Conservation (phyloP, 2,113 vertebrate genomes). For the Protobothrops mucrosquamatus region DNA sequence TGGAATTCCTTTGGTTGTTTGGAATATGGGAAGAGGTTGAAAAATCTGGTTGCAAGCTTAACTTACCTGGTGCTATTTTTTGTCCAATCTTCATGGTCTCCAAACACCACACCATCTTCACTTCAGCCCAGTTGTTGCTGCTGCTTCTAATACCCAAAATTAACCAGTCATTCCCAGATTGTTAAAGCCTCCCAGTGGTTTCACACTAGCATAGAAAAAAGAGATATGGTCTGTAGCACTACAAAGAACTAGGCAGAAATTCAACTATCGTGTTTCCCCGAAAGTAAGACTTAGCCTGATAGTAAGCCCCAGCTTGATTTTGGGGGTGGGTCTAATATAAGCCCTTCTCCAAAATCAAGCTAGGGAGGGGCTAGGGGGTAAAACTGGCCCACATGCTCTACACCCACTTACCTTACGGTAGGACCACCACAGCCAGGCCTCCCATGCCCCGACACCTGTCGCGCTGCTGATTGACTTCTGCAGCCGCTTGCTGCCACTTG, state of each 20-base stretch:
- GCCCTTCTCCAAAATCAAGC: no score
- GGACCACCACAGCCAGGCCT: no score
- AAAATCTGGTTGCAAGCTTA: not conserved
- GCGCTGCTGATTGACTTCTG: no score
- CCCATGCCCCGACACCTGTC: no score
- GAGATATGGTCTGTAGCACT: not conserved
- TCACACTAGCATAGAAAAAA: not conserved
- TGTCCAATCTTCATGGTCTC: not conserved
- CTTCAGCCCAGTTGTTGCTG: not conserved
- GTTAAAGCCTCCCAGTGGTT: not conserved
- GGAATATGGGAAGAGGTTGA: not conserved
- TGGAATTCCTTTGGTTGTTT: not conserved
- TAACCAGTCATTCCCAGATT: not conserved
- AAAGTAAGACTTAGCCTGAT: no score
- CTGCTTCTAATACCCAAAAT: not conserved
- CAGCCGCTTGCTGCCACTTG: no score
- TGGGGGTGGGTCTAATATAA: no score
- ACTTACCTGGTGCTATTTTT: not conserved
- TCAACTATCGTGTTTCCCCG: not conserved
- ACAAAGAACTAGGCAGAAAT: not conserved
- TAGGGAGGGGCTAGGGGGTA: no score
- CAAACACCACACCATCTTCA: not conserved
- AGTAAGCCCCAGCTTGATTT: no score
- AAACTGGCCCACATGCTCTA: no score
- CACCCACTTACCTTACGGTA: no score